These are phyloP conservation scores for Sacculina carcini DNA, from an alignment of 2,888 invertebrate species.

Conservation along the genomic window DNA sequence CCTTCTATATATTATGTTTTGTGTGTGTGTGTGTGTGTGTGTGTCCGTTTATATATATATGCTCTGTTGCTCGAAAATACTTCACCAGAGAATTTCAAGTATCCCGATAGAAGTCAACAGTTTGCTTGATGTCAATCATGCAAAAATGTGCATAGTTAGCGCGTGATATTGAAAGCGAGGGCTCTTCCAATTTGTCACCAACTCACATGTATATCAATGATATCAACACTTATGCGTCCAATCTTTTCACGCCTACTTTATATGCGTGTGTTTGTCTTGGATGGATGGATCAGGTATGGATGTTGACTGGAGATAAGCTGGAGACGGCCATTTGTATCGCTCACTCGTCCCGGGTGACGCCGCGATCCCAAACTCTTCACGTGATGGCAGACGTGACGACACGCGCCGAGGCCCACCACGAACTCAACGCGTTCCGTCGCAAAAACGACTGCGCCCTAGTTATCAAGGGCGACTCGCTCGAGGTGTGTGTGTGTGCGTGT, in stretches of 20 bases:
- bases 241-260: background rate
- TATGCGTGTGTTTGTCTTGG: slow-evolving; percentile 3
- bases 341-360: slow-evolving; percentile 73
- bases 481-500: slow-evolving; percentile 40
- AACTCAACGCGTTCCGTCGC: slow-evolving; percentile 31
- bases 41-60: no score
- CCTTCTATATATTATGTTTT: no score
- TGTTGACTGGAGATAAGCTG: slow-evolving; percentile 48
- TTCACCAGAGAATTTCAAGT: no score
- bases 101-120: no score
- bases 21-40: no score
- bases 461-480: slow-evolving; percentile 40
- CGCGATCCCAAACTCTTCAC: slow-evolving; percentile 48
- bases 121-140: no score
- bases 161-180: no score
- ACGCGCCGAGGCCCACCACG: slow-evolving; percentile 32
- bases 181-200: no score
- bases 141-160: no score
- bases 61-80: no score
- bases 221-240: background rate
- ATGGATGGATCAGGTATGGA: slow-evolving; percentile 36
- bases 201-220: no score
- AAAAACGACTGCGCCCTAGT: slow-evolving; percentile 34
- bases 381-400: slow-evolving; percentile 42
- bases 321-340: slow-evolving; percentile 98